Percentiles rank a stretch among this genome's conserved stretches.
These are phyloP conservation scores for Lottia scabra DNA, from an alignment of 2,888 invertebrate species.

Conservation along the genomic window DNA sequence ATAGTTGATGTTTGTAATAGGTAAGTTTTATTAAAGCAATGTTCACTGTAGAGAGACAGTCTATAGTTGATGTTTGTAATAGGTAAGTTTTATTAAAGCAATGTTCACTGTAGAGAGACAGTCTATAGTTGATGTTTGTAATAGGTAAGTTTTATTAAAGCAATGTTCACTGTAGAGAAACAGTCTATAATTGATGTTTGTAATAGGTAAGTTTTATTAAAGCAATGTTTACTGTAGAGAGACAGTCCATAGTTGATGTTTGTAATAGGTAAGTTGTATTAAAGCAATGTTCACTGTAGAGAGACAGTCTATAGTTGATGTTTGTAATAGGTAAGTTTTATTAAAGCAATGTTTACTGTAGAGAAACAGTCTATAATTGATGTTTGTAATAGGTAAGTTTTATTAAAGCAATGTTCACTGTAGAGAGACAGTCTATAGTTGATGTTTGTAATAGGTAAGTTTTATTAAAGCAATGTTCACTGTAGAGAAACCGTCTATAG, in stretches of 20 bases:
- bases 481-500: slow-evolving; percentile 79
- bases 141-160: slow-evolving; percentile 69
- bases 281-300: slow-evolving; percentile 82
- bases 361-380: slow-evolving; percentile 78
- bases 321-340: slow-evolving; percentile 73
- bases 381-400: slow-evolving; percentile 74
- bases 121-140: slow-evolving; percentile 79
- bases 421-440: slow-evolving; percentile 79
- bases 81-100: no score
- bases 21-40: no score
- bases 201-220: slow-evolving; percentile 69
- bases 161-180: slow-evolving; percentile 80
- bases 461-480: no score
- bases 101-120: slow-evolving; percentile 80
- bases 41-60: slow-evolving; percentile 79
- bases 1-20: slow-evolving; percentile 77
- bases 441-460: slow-evolving; percentile 74
- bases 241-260: slow-evolving; percentile 79
- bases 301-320: slow-evolving; percentile 78
- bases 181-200: slow-evolving; percentile 80
- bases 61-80: slow-evolving; percentile 79
- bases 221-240: slow-evolving; percentile 81
- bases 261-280: slow-evolving; percentile 72
- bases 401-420: no score
- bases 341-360: slow-evolving; percentile 82